These are phyloP conservation scores for Scaptodrosophila lebanonensis DNA, from an alignment of 1,140 invertebrate genomes.

Conservation along the genomic window DNA sequence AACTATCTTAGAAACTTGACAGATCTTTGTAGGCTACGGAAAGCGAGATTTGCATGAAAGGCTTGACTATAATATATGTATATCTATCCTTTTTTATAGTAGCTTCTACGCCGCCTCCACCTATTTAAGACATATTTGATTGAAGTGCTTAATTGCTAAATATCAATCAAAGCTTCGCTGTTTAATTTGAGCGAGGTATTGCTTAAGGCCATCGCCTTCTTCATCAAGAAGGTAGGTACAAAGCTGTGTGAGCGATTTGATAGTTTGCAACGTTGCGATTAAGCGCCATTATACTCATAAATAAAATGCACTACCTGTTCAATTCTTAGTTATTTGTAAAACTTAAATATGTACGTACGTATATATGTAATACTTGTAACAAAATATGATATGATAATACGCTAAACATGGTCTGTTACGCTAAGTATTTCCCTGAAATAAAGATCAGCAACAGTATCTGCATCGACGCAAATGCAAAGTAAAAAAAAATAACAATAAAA, in stretches of 20 bases:
- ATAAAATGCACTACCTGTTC: too few species aligned
- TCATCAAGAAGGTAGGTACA: conserved; percentile 50
- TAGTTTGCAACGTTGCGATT: conserved; percentile 64
- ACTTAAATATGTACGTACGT: conserved; percentile 3
- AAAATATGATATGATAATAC: too few species aligned
- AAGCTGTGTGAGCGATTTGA: conserved; percentile 74
- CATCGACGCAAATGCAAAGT: conserved; percentile 68
- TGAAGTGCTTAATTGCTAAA: too few species aligned
- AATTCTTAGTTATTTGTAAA: too few species aligned
- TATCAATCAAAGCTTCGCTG: too few species aligned
- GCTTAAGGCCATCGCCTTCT: too few species aligned
- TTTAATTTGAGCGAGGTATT: too few species aligned
- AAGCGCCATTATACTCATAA: conserved; percentile 44
- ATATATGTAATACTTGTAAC: neutral
- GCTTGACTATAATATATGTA: too few species aligned
- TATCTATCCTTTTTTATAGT: too few species aligned
- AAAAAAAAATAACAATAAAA: conserved; percentile 64
- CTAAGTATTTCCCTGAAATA: conserved; percentile 12
- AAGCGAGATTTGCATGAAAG: too few species aligned
- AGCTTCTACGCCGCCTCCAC: too few species aligned
- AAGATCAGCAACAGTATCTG: neutral
- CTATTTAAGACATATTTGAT: too few species aligned
- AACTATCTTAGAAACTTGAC: conserved; percentile 34
- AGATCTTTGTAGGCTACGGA: conserved; percentile 31
- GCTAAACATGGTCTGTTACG: conserved; percentile 16